Conservation (phyloP, 2,888 invertebrate genomes). For the Galeopsomyia nigrocyanea region DNA sequence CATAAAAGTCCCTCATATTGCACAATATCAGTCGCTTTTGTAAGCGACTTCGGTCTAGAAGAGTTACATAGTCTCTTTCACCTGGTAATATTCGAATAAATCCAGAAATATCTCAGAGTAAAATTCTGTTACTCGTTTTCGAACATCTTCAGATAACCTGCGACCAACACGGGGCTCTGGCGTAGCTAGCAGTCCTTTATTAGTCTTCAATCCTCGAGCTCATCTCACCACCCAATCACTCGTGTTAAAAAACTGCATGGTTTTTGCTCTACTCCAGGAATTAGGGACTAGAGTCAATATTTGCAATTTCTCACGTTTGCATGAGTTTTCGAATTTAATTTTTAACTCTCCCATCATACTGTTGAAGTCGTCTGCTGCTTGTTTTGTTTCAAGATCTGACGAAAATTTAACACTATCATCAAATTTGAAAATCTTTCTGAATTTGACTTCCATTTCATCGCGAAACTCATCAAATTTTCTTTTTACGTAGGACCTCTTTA, state of each 20-base stretch:
- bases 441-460: no score
- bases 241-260: background rate
- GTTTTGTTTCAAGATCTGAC: no score
- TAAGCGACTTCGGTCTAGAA: background rate
- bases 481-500: no score
- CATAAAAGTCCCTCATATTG: slow-evolving; percentile 43
- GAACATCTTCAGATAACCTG: background rate
- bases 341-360: no score
- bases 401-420: no score
- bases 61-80: background rate
- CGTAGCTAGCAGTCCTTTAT: background rate
- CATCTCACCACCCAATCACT: background rate
- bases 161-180: background rate
- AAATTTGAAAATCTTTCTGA: no score
- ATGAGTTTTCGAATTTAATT: background rate
- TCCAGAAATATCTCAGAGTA: background rate
- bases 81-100: background rate
- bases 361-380: no score
- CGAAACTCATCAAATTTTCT: no score
- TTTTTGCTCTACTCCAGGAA: background rate
- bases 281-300: background rate
- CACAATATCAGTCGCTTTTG: slow-evolving; percentile 36
- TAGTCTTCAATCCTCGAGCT: background rate
- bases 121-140: background rate
- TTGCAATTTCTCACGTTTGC: background rate